Evolutionary conservation across 92 coral and sea anemone genomes (phyloP), one percentile per base, ranked within the genome.

Genomic region (Zoanthus sociatus): DNA sequence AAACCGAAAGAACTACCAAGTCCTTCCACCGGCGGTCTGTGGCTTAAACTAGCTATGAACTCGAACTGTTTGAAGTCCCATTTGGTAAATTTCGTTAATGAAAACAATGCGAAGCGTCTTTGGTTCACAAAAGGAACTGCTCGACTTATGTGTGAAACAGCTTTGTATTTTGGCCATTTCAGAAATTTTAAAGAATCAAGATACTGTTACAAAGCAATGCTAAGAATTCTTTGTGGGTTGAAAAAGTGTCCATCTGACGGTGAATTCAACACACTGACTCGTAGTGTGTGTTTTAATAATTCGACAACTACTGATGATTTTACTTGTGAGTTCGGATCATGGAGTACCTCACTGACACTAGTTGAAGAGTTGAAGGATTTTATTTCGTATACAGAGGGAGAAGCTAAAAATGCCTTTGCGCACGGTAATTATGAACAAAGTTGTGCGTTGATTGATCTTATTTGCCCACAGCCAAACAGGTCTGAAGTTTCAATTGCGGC

Each of bases 71-170:
- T 78, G 33, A 78, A 2, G 31, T 9, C 45, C 0, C 12, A 33
- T 78, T 18, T 78, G 17, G 26, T 45, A 30, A 55, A 33, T 21
- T n/a, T 17, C 8, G 71, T 32, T 45, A 78, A 12, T 58, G 4
- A 50, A 0, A 3, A 63, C 32, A 78, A 78, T 37, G 83, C 83
- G 13, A 78, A 48, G 31, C 56, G 0, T 5, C 10, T 78, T 0
- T 78, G 83, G 83, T 78, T 78, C 15, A 58, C 83, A 0, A 78
- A 56, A 26, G 83, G 58, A 44, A 78, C 63, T 6, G 83, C 83
- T 31, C 10, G 83, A 20, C 83, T 78, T 44, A 18, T 78, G 70
- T 70, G 83, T 32, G 83, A 78, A 78, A 78, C 54, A 78, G 83
- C 83, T 14, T 58, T 78, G 71, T 78, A 78, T 26, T 55, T 32